Evolutionary conservation across 1,140 invertebrate species (phyloP), one percentile per base, ranked within the genome.

Genomic region (Drosophila melanogaster): DNA sequence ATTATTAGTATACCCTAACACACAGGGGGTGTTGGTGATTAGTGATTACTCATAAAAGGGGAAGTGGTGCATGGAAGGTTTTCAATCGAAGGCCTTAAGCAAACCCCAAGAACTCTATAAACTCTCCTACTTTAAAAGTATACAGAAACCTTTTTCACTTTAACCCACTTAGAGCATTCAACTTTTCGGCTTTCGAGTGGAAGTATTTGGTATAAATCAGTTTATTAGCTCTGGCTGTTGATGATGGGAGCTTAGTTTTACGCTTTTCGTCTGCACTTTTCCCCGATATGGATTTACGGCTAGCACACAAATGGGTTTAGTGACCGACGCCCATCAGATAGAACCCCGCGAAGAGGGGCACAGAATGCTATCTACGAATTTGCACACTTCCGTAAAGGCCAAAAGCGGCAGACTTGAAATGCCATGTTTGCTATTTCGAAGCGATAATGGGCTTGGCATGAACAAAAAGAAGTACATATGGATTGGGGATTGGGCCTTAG

Each of bases 401-500:
- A 77, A 62, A 49, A 54, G 66, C 84, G 84, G 84, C 53, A 47
- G 59, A 87, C 70, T 83, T 89, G 58, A 87, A 87, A 79, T 77
- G 43, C 69, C 83, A 69, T 67, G 14, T 65, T 65, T 38, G 54
- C 17, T 66, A 65, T 54, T 57, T 46, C 51, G 61, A 66, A 61
- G 69, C 70, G 79, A 66, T 76, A 73, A 85, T 85, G 58, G 64
- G 67, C 62, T 77, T 77, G 55, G 76, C 71, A 55, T 58, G 51
- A 43, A 22, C 33, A 33, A 40, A 37, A 67, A 44, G 30, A 57
- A 58, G 30, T 43, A 22, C 69, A 59, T 56, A 51, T 17, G 60
- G 77, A 81, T 87, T 75, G 77, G 37, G 60, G 77, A 81, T 87
- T 75, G 77, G 37, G 51, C 69, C 58, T 57, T 56, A 64, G 35